Evolutionary conservation across 2,888 invertebrate genomes (phyloP).

Genomic region (Drosophila eohydei): DNA sequence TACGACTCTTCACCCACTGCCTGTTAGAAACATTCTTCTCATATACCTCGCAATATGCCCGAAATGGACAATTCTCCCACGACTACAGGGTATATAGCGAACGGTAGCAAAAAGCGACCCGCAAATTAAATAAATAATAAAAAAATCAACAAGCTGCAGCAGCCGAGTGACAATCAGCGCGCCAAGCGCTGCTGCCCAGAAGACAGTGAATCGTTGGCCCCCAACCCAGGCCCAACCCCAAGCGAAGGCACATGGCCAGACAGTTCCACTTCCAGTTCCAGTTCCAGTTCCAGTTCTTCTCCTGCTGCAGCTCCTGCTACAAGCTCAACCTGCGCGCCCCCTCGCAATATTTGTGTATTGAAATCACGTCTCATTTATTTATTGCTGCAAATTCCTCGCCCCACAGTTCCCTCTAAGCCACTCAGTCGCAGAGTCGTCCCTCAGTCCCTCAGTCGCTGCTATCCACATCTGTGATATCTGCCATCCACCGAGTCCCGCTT

Average conservation of each 20-base stretch:
- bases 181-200: conserved; percentile 39
- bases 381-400: conserved; percentile 80
- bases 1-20: not conserved
- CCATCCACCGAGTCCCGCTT: conserved; percentile 35
- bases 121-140: conserved; percentile 83
- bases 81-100: conserved; percentile 4
- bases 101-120: conserved; percentile 53
- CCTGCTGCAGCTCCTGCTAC: not conserved
- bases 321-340: not conserved
- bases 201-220: conserved; percentile 35
- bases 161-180: conserved; percentile 61
- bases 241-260: conserved; percentile 14
- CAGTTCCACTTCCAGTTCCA: conserved; percentile 37
- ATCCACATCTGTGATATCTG: conserved; percentile 1
- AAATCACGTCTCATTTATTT: conserved; percentile 86
- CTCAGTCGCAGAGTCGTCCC: not conserved
- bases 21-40: not conserved
- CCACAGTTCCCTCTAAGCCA: not conserved
- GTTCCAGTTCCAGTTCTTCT: conserved; percentile 7
- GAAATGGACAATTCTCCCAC: not conserved
- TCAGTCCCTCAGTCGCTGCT: not conserved
- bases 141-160: conserved; percentile 67
- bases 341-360: conserved; percentile 84
- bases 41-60: not conserved
- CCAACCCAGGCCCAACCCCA: conserved; percentile 26